A percentile compares a stretch with the other conserved stretches of the same genome.
phyloP scores from a whole-genome alignment of 2,797 vertebrate genomes.

The Nasua narica region DNA sequence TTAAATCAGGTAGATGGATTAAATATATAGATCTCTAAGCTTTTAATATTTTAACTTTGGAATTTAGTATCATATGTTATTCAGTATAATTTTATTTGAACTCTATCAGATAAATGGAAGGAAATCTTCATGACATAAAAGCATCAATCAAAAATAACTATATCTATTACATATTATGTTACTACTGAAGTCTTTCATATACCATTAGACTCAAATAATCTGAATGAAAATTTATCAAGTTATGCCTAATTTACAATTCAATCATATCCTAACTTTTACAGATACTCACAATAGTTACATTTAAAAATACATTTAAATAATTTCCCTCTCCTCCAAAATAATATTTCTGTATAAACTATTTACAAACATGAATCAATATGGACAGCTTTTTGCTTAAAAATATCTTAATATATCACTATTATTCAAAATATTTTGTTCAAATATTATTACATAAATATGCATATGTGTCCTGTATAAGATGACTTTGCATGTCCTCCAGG shows the following conservation, averaged over 20 bases:
- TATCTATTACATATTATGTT: neutral
- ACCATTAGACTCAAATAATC: conserved; percentile 40
- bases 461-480: conserved; percentile 67
- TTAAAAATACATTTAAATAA: conserved; percentile 26
- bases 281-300: neutral
- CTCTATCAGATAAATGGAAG: neutral
- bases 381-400: neutral
- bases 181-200: conserved; percentile 11
- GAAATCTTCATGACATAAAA: conserved; percentile 32
- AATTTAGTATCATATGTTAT: conserved; percentile 4
- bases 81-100: neutral
- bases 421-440: conserved; percentile 36
- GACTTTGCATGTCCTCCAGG: conserved; percentile 91
- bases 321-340: conserved; percentile 33
- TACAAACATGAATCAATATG: conserved; percentile 45
- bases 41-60: conserved; percentile 34
- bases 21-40: neutral
- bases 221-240: conserved; percentile 41
- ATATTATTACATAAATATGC: conserved; percentile 65
- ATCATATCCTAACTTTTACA: neutral
- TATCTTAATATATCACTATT: conserved; percentile 23
- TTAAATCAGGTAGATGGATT: conserved; percentile 8
- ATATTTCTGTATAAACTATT: conserved; percentile 21
- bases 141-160: neutral
- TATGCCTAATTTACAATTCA: conserved; percentile 5